Conservation (phyloP, 2,797 vertebrate genomes). For the Jordanella pulchra region DNA sequence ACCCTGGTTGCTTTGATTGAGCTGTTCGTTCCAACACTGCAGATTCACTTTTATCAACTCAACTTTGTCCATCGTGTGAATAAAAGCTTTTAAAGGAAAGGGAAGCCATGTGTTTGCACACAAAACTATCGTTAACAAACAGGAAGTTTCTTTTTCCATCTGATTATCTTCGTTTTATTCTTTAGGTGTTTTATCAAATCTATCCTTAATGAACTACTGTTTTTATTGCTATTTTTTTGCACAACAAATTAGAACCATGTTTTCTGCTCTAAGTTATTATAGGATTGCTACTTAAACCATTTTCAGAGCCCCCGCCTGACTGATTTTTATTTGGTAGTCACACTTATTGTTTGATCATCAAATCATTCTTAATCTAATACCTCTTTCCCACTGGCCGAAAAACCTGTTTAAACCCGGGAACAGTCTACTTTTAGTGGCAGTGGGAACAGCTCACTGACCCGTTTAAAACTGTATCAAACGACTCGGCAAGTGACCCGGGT, state of each 20-base stretch:
- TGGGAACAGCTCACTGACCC: no score
- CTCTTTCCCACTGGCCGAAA: no score
- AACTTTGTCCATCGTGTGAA: background rate
- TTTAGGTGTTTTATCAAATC: slow-evolving; percentile 29
- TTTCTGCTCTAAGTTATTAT: background rate
- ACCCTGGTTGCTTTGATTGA: slow-evolving; percentile 22
- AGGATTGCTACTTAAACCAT: background rate
- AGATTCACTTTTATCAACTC: slow-evolving; percentile 46
- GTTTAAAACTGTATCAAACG: no score
- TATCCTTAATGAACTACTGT: background rate
- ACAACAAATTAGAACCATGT: background rate
- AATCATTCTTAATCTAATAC: no score
- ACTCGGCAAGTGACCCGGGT: no score
- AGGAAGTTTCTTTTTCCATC: slow-evolving; percentile 9
- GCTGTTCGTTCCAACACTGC: slow-evolving; percentile 21
- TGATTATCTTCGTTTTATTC: slow-evolving; percentile 11
- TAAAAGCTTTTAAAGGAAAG: slow-evolving; percentile 20
- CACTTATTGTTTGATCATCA: no score
- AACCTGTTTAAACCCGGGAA: no score
- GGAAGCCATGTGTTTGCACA: slow-evolving; percentile 11
- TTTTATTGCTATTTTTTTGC: background rate
- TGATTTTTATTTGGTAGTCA: no score
- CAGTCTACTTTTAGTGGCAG: no score
- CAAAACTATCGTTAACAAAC: slow-evolving; percentile 31
- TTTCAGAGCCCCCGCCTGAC: no score